Conservation (phyloP, 35 echinoderm and acorn worm species). For the Apostichopus parvimensis region DNA sequence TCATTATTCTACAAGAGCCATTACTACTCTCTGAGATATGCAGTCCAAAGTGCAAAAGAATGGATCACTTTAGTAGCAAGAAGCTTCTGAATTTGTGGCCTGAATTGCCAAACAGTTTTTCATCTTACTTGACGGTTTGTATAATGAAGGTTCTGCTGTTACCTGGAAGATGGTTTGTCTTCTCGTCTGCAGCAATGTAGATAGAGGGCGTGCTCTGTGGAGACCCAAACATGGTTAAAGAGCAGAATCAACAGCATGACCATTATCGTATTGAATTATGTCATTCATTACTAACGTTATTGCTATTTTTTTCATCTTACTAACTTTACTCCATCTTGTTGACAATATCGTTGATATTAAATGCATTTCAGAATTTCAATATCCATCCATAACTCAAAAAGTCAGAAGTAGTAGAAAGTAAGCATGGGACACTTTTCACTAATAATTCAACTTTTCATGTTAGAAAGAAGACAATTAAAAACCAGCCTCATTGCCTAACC, state of each 20-base stretch:
- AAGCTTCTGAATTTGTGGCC: too few species aligned
- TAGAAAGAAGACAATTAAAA: conserved; percentile 35
- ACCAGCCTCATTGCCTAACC: conserved; percentile 6
- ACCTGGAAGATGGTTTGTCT: too few species aligned
- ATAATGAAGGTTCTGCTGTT: too few species aligned
- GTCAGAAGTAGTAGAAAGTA: neutral
- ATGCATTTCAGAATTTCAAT: neutral
- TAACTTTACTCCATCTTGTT: neutral
- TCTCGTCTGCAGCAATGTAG: too few species aligned
- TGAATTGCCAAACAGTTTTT: too few species aligned
- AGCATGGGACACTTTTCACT: neutral
- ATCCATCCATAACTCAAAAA: neutral
- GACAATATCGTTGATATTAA: neutral
- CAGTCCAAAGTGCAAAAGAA: too few species aligned
- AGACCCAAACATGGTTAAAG: neutral
- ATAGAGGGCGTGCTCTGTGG: neutral
- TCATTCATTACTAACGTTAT: neutral
- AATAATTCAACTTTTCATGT: conserved; percentile 35
- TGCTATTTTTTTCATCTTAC: neutral
- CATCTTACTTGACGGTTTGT: too few species aligned
- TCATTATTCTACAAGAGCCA: too few species aligned
- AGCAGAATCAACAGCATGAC: neutral
- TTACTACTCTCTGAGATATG: too few species aligned
- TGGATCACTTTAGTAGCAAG: too few species aligned
- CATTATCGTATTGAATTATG: neutral